phyloP scores from a whole-genome alignment of 2,888 invertebrate species.

The Hecatera dysodea region DNA sequence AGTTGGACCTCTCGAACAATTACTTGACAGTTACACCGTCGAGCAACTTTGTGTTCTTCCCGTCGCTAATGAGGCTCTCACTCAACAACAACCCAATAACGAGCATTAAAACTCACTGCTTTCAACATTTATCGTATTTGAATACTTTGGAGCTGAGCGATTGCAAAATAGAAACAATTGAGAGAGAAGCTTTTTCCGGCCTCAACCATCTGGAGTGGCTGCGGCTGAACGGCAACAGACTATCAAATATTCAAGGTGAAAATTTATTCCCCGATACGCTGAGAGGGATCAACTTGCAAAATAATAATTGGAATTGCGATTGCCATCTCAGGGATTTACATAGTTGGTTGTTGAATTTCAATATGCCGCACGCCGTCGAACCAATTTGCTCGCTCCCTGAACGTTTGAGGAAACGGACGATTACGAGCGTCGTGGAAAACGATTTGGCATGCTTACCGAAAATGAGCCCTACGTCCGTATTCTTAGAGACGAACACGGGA shows the following conservation, averaged over 20 bases:
- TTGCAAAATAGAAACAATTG: constrained; percentile 94
- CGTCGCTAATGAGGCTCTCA: constrained; percentile 95
- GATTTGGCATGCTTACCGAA: constrained; percentile 96
- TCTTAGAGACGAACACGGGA: constrained; percentile 94
- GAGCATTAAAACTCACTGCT: constrained; percentile 93
- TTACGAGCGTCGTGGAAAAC: constrained; percentile 92
- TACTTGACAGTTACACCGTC: constrained; percentile 94
- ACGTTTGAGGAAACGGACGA: constrained; percentile 92
- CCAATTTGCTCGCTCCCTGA: constrained; percentile 94
- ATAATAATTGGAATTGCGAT: constrained; percentile 97
- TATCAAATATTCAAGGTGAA: constrained; percentile 93
- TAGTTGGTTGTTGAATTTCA: constrained; percentile 94
- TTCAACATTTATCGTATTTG: constrained; percentile 94
- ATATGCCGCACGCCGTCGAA: constrained; percentile 94
- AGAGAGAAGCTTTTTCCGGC: constrained; percentile 95
- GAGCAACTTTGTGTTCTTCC: constrained; percentile 94
- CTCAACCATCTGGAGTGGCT: constrained; percentile 96
- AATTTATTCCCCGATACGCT: constrained; percentile 94
- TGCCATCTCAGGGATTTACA: constrained; percentile 95
- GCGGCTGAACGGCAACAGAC: constrained; percentile 95
- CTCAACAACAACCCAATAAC: constrained; percentile 96
- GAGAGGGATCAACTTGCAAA: constrained; percentile 95
- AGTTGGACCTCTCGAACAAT: constrained; percentile 96
- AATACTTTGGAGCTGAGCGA: constrained; percentile 95
- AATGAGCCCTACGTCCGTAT: constrained; percentile 94